These are phyloP conservation scores for Phrynosoma platyrhinos DNA, from an alignment of 2,113 vertebrate genomes.

Conservation along the genomic window DNA sequence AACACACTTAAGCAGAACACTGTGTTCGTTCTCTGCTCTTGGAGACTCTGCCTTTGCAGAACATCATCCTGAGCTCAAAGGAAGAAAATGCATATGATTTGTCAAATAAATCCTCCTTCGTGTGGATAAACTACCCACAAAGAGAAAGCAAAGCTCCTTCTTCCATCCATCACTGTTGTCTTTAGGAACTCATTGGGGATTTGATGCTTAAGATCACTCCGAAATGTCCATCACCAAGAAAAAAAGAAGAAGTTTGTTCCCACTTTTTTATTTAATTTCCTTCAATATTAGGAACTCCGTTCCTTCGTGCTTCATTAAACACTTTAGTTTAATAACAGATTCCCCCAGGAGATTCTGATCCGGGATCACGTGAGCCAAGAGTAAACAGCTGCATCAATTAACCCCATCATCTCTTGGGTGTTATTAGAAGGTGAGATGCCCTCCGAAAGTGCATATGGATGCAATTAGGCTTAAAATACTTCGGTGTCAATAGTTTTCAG, in stretches of 20 bases:
- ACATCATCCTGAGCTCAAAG: not conserved
- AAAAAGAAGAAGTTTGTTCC: conserved; percentile 26
- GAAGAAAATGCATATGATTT: not conserved
- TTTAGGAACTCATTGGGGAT: not conserved
- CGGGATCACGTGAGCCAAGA: conserved; percentile 81
- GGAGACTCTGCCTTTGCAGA: too few relatives aligned
- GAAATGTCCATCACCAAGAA: conserved; percentile 9
- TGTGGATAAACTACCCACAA: too few relatives aligned
- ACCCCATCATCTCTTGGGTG: conserved; percentile 84
- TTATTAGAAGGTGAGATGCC: conserved; percentile 86
- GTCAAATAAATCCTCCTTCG: not conserved
- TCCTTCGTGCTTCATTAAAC: conserved; percentile 94
- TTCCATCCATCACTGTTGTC: not conserved
- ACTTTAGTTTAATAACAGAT: conserved; percentile 85
- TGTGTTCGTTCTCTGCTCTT: not conserved
- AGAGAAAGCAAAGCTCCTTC: not conserved
- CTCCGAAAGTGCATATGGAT: conserved; percentile 86
- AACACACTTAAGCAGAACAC: not conserved
- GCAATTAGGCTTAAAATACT: conserved; percentile 84
- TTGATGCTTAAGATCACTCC: rapidly evolving
- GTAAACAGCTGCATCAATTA: conserved; percentile 95
- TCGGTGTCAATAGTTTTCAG: conserved; percentile 78
- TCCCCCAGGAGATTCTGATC: conserved; percentile 84
- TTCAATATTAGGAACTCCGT: conserved; percentile 72
- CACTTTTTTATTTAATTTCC: conserved; percentile 39